A percentile compares a stretch with the other conserved stretches of the same genome.
Conservation (phyloP, 1,140 invertebrate species). For the Oedothorax gibbosus region DNA sequence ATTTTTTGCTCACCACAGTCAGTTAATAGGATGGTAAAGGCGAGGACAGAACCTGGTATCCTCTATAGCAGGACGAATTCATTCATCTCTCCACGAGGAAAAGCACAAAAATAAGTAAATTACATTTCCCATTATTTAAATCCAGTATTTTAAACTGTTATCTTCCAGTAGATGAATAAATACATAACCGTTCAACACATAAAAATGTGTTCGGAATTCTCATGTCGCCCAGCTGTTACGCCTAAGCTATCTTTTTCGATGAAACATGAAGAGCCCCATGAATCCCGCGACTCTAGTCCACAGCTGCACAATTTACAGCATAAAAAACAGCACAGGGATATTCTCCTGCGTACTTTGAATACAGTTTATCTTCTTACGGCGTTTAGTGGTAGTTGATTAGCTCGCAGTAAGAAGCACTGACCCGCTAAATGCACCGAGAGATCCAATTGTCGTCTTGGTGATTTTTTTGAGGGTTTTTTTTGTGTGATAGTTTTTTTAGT, state of each 20-base stretch:
- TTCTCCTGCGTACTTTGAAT: conserved; percentile 41
- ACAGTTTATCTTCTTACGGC: conserved; percentile 52
- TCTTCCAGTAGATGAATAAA: too few species aligned
- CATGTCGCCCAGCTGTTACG: conserved; percentile 41
- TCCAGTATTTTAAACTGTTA: too few species aligned
- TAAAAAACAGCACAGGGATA: conserved; percentile 32
- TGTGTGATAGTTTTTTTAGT: too few species aligned
- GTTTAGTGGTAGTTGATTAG: conserved; percentile 50
- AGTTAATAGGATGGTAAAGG: too few species aligned
- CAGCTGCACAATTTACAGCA: conserved; percentile 47
- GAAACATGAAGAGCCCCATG: conserved; percentile 44
- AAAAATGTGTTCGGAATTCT: too few species aligned
- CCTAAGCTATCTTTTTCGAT: conserved; percentile 44
- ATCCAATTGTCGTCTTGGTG: conserved; percentile 32
- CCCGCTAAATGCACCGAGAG: conserved; percentile 46
- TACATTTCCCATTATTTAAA: too few species aligned
- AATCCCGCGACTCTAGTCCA: conserved; percentile 43
- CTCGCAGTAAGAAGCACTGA: conserved; percentile 40
- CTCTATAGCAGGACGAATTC: too few species aligned
- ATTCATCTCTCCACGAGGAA: too few species aligned
- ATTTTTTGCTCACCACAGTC: too few species aligned
- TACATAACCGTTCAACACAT: too few species aligned
- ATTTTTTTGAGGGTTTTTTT: background rate
- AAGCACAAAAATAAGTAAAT: too few species aligned
- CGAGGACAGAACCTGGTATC: too few species aligned